Conservation (phyloP, 2,113 vertebrate genomes). For the Tenebrosternarchus preto region DNA sequence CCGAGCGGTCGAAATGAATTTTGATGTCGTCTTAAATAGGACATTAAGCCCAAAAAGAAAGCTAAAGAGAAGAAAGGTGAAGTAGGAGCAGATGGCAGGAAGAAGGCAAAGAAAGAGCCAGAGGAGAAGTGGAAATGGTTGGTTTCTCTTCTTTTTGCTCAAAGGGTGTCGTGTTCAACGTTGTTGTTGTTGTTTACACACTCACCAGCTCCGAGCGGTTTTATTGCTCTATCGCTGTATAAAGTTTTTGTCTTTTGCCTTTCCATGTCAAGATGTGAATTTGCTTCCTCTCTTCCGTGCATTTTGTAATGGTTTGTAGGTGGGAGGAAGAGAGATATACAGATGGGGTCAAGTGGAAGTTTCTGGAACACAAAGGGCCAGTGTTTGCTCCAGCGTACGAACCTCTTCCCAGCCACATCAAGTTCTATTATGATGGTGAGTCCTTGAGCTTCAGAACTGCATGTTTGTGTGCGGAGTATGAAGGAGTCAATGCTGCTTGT, state of each 20-base stretch:
- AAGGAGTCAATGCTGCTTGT: too few species aligned
- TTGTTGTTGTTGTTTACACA: neutral
- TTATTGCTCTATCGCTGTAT: neutral
- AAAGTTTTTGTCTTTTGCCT: neutral
- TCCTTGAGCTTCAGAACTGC: constrained; percentile 14
- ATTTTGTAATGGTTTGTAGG: constrained; percentile 73
- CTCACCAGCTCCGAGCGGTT: neutral
- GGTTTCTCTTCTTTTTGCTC: constrained; percentile 19
- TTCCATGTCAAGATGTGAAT: neutral
- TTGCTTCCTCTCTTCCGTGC: constrained; percentile 14
- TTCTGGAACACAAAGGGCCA: constrained; percentile 97
- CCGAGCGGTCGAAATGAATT: neutral
- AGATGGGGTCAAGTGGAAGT: constrained; percentile 96
- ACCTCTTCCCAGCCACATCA: constrained; percentile 87
- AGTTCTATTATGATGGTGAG: constrained; percentile 96
- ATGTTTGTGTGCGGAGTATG: neutral
- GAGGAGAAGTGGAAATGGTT: constrained; percentile 99
- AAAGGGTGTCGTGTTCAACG: neutral
- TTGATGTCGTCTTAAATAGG: constrained; percentile 66
- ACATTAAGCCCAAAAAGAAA: constrained; percentile 88
- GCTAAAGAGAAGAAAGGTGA: constrained; percentile 85
- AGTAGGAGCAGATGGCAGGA: constrained; percentile 81
- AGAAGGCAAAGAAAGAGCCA: constrained; percentile 93
- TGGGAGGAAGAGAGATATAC: constrained; percentile 97
- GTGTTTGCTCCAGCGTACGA: constrained; percentile 96